Evolutionary conservation across 2,888 invertebrate species (phyloP), one percentile per base, ranked within the genome.

Genomic region (Agrochola circellaris): DNA sequence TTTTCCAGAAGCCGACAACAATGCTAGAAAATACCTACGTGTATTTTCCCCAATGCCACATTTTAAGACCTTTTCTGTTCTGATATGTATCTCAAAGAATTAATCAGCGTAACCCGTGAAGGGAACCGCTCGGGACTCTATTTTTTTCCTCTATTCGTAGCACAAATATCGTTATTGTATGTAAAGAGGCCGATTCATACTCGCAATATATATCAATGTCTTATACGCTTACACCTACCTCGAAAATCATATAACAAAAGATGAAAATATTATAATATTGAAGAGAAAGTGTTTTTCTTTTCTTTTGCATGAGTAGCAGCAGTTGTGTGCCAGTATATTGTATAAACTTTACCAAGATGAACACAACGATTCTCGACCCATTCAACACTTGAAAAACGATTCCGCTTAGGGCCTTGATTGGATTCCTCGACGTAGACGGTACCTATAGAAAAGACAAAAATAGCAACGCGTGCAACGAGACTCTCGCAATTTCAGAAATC

Each of bases 11-110:
- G 62, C 81, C 81, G 54, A 56, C 73, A 82, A 73, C 78, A 73
- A 61, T 70, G 38, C 82, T 82, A 61, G 42, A 70, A 56, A 68
- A 71, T 64, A 79, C 54, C 54, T 38, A 72, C 48, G 30, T 72
- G 60, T 75, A 64, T 73, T 77, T 73, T 81, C 71, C 71, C 77
- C 61, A 77, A 81, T 62, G 81, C 67, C 73, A 74, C 77, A 74
- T 81, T 84, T 81, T 77, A 67, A 83, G 77, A 74, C 77, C 73
- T 81, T 83, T 83, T 65, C 77, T 71, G 68, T 67, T 73, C 67
- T 77, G 84, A 77, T 83, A 77, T 84, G 81, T 84, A 81, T 84
- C 82, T 81, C 69, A 84, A 84, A 81, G 77, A 83, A 83, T 83
- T 83, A 84, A 84, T 83, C 83, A 84, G 81, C 82, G 77, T 81